Evolutionary conservation across 2,888 invertebrate genomes (phyloP), one percentile per base, ranked within the genome.

Genomic region (Drosophila kuntzei): DNA sequence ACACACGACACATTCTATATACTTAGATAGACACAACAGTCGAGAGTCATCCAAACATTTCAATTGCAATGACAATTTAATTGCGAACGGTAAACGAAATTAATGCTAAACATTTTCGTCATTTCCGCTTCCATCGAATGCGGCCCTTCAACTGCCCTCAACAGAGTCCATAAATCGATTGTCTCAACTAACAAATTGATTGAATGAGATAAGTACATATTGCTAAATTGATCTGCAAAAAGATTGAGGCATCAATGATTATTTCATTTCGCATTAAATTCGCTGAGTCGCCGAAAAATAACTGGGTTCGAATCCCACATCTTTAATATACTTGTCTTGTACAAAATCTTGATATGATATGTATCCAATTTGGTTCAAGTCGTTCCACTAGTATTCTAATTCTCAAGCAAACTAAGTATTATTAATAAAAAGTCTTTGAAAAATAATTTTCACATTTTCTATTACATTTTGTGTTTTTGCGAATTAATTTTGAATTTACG

Each of bases 51-150:
- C 41, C 22, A 58, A 58, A 43, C 58, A 44, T 46, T 44, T 50
- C 47, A 41, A 53, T 41, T 29, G 34, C 55, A 53, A 47, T 36
- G 61, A 65, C 61, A 61, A 43, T 61, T 61, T 61, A 65, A 65
- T 65, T 61, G 54, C 65, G 47, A 60, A 47, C 43, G 36, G 25
- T 61, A 47, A 60, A 36, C 25, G 47, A 47, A 47, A 60, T 53
- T 47, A 60, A 49, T 39, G 16, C 47, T 14, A 47, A 65, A 27
- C 41, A 47, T 34, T 53, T 39, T 51, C 11, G 43, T 65, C 63
- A 55, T 61, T 65, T 65, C 65, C 65, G 65, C 14, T 27, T n/a
- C 41, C 54, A 18, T 65, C 53, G 5, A 46, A 47, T 47, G 3
- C 11, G 29, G 29, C 49, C 41, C 49, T 47, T 49, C 16, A 50